These are phyloP conservation scores for Holotrichia oblita DNA, from an alignment of 1,140 invertebrate genomes.

Conservation along the genomic window DNA sequence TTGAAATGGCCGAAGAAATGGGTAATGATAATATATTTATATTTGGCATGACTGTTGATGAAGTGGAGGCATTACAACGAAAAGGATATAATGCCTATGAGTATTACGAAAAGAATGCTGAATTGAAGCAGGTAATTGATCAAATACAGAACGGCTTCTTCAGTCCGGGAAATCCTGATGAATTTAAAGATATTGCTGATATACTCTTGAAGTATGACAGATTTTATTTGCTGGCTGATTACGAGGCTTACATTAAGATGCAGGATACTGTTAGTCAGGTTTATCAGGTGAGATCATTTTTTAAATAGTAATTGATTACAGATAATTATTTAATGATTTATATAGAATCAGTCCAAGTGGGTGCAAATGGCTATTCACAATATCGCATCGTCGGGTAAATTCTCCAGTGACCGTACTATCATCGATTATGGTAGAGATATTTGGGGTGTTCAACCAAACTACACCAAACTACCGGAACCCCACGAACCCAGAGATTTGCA, in stretches of 20 bases:
- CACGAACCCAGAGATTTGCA: slow-evolving; percentile 70
- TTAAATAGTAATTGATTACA: neutral
- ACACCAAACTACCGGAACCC: slow-evolving; percentile 91
- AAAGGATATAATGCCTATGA: slow-evolving; percentile 93
- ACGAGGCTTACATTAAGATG: slow-evolving; percentile 90
- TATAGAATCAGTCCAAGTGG: slow-evolving; percentile 91
- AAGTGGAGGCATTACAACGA: slow-evolving; percentile 84
- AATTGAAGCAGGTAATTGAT: slow-evolving; percentile 93
- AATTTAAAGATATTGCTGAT: slow-evolving; percentile 91
- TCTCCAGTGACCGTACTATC: slow-evolving; percentile 98
- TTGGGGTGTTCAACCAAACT: slow-evolving; percentile 92
- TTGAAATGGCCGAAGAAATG: slow-evolving; percentile 99
- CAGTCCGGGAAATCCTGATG: slow-evolving; percentile 89
- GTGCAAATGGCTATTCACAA: slow-evolving; percentile 94
- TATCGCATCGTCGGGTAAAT: slow-evolving; percentile 97
- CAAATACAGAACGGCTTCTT: slow-evolving; percentile 98
- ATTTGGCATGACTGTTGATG: too few relatives aligned
- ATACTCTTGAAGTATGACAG: slow-evolving; percentile 93
- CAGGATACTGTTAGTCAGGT: slow-evolving; percentile 89
- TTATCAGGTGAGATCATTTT: slow-evolving; percentile 76
- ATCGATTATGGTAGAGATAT: slow-evolving; percentile 95
- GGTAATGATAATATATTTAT: slow-evolving; percentile 96
- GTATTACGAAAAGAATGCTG: slow-evolving; percentile 91
- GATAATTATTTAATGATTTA: slow-evolving; percentile 44
- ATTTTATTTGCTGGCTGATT: slow-evolving; percentile 95